phyloP scores from a whole-genome alignment of 2,113 vertebrate species.

The pig (Sus scrofa) region T2T-Sscrofa CM000829.6:30424001-30424500 shows the following conservation, averaged over 20 bases:
- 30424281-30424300: too few relatives aligned
- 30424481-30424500: not conserved
- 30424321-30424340: not conserved
- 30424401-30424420: not conserved
- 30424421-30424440: not conserved
- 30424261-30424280: not conserved
- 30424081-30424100: not conserved
- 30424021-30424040: not conserved
- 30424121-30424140: not conserved
- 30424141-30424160: not conserved
- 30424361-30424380: not conserved
- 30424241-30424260: not conserved
- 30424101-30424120: not conserved
- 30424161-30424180: not conserved
- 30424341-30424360: not conserved
- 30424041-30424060: conserved; percentile 10
- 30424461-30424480: not conserved
- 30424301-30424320: not conserved
- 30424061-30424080: not conserved
- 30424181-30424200: not conserved
- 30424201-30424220: not conserved
- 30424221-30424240: not conserved
- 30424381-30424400: not conserved
- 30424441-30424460: not conserved
- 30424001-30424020: not conserved